Evolutionary conservation across 92 coral and sea anemone species (phyloP).

Genomic region (Heteractis magnifica): DNA sequence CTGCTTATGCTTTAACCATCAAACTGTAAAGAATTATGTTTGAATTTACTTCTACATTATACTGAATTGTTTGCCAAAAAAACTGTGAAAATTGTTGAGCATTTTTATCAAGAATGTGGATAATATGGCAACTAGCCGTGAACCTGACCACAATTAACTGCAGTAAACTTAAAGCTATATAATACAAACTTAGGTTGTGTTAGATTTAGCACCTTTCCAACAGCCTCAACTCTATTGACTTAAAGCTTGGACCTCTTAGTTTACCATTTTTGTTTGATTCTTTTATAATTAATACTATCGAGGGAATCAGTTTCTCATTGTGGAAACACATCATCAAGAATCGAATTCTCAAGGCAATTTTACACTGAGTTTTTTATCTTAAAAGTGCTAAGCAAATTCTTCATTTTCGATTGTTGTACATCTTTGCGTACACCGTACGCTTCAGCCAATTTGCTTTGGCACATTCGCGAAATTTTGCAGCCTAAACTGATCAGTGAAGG

Average conservation of each 20-base stretch:
- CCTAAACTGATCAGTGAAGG: no score
- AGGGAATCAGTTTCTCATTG: no score
- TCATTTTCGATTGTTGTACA: background rate
- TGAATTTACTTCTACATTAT: background rate
- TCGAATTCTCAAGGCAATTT: background rate
- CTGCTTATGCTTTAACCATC: background rate
- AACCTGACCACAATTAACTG: background rate
- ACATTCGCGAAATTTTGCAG: no score
- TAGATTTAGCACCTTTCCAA: background rate
- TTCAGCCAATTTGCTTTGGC: no score
- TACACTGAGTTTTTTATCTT: background rate
- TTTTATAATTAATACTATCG: no score
- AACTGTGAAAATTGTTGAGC: background rate
- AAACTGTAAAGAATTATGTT: background rate
- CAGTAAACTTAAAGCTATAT: background rate
- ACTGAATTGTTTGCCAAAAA: no score
- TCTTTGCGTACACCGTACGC: background rate
- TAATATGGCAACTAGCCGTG: background rate
- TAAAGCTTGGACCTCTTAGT: no score
- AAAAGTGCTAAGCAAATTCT: background rate
- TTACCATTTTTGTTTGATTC: no score
- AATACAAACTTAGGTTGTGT: background rate
- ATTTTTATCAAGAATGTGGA: background rate
- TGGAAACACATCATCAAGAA: background rate
- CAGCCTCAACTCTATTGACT: no score